Base-by-base conservation (phyloP, 1,140 invertebrate species). In the Hylyphantes graminicola region DNA sequence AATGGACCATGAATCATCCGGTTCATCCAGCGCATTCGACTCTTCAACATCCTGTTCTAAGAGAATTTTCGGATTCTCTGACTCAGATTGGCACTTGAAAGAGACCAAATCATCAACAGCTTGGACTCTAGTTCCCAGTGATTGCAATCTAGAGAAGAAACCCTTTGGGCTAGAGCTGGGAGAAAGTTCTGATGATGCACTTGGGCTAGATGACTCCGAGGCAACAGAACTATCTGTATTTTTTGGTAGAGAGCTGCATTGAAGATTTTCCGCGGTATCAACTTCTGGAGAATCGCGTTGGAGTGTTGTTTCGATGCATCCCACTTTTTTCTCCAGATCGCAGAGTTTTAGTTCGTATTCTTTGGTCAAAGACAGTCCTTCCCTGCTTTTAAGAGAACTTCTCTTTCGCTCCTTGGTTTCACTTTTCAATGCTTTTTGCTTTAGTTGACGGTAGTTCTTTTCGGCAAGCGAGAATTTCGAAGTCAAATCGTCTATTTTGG, bases 341-440 rank as follows among this genome's bases (percentile, higher is more conserved):
- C 91, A 91, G 13, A 96, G 89, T 88, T 96, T 96, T 50, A 94
- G 93, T 88, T 96, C 95, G 15, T 96, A 92, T 89, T 96, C 94
- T 89, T 94, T 94, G 7, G 93, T 93, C 72, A 95, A 92, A 9
- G 93, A 93, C 85, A 95, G 93, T 15, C 94, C 94, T 88, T 96
- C 95, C 53, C 91, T 89, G 53, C 89, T 90, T 89, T 96, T 96
- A n/a, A 96, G 88, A 53, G 95, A 90, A 54, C 95, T 95, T 72
- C 95, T 91, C 76, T 95, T 90, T 86, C 95, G 94, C 86, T 95
- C 94, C 81, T 94, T 92, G 0, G 92, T 92, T 87, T 96, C 95
- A 0, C 92, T 92, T 88, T 95, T 94, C 85, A 93, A 92, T 61
- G 95, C 89, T 89, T 96, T 96, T 87, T 94, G 94, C 89, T 95